Evolutionary conservation across 2,113 vertebrate genomes (phyloP).

Genomic region (Pionites leucogaster): DNA sequence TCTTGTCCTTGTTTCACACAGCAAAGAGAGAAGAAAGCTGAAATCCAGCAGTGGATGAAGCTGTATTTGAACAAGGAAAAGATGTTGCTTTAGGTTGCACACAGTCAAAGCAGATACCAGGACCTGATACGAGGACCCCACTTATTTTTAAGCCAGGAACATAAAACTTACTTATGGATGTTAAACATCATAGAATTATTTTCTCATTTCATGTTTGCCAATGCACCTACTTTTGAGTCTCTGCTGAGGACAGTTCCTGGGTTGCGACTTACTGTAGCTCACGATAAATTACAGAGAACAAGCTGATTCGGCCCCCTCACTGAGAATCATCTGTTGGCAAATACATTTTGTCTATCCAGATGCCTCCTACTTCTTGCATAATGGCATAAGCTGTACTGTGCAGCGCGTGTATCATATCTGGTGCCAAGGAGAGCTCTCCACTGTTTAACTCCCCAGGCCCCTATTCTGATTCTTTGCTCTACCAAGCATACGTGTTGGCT

Average conservation of each 20-base stretch:
- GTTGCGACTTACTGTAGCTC: neutral
- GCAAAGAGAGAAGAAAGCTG: neutral
- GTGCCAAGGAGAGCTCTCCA: neutral
- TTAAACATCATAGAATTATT: neutral
- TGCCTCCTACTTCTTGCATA: neutral
- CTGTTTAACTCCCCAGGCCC: fast-evolving
- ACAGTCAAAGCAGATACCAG: neutral
- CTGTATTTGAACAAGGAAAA: neutral
- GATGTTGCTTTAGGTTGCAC: neutral
- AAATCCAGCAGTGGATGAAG: neutral
- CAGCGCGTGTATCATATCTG: neutral
- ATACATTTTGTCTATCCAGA: neutral
- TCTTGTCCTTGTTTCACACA: neutral
- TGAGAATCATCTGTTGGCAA: neutral
- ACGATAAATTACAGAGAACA: neutral
- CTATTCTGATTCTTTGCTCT: neutral
- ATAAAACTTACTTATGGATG: neutral
- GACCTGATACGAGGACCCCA: neutral
- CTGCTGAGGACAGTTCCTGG: neutral
- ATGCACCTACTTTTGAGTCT: neutral
- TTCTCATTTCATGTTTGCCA: neutral
- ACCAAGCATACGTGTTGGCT: fast-evolving
- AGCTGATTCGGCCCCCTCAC: neutral
- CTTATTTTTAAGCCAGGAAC: neutral
- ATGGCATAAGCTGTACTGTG: neutral